phyloP scores from a whole-genome alignment of 2,797 vertebrate species.

The Taenioides sp. region DNA sequence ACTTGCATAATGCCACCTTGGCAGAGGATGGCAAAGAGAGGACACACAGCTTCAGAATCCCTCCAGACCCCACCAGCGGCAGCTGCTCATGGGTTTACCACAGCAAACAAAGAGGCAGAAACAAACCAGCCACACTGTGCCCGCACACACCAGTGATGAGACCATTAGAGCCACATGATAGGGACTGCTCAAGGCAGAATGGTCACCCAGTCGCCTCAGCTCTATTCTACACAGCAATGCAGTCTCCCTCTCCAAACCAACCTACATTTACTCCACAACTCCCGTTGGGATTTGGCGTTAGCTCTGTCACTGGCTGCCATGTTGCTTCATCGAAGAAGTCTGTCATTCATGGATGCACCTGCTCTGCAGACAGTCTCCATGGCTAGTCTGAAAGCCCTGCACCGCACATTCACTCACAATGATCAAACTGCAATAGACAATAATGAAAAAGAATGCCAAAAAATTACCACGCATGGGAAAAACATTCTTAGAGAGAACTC shows the following conservation, averaged over 20 bases:
- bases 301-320: conserved; percentile 33
- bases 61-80: conserved; percentile 85
- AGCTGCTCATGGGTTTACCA: conserved; percentile 86
- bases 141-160: conserved; percentile 48
- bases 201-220: conserved; percentile 47
- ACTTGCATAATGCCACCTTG: conserved; percentile 86
- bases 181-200: conserved; percentile 32
- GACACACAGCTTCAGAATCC: conserved; percentile 80
- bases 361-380: conserved; percentile 32
- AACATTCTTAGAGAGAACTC: background rate
- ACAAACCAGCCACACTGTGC: conserved; percentile 57
- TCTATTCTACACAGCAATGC: conserved; percentile 15
- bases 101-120: conserved; percentile 79
- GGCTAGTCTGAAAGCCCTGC: conserved; percentile 22
- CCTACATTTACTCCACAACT: conserved; percentile 20
- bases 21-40: conserved; percentile 78
- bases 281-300: conserved; percentile 27
- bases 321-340: conserved; percentile 42
- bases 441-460: background rate
- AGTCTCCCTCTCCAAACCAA: conserved; percentile 17
- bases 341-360: conserved; percentile 52
- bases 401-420: conserved; percentile 34
- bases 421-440: conserved; percentile 2
- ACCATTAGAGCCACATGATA: conserved; percentile 46
- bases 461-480: background rate